Base-by-base conservation (phyloP, 2,888 invertebrate species). In the Sepioteuthis lessoniana region DNA sequence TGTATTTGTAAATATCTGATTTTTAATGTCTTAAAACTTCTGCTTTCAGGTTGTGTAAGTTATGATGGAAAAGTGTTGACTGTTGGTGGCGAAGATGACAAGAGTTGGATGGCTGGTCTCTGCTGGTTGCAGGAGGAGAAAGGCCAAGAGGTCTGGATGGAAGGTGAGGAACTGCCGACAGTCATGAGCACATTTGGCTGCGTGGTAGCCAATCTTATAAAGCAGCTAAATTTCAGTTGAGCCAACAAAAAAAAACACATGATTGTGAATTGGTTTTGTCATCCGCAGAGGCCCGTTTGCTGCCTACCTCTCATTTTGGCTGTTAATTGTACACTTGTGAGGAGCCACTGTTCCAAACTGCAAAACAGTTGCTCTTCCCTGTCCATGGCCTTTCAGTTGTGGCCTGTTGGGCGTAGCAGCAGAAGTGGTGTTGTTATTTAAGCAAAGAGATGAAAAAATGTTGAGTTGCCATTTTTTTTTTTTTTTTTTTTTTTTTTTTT, bases 161-260 rank as follows among this genome's bases (percentile, higher is more conserved):
- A 97, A 94, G 97, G 97, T 47, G 96, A 96, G 90, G 97, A 97
- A 94, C 95, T 97, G 47, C 96, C 97, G 28, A 96, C 96, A 0
- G 97, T 97, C 42, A 97, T 97, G 97, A 96, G 96, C 94, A 97
- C 97, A 8, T 97, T 97, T 94, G 97, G 96, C 55, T 97, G 96
- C 95, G 96, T 96, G 5, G 97, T 97, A 93, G 97, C 97, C n/a
- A 96, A 96, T 94, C 95, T 96, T 47, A 35, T 60, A 19, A 50
- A 93, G 16, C 93, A 55, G 16, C 35, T 93, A 7, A 93, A 37
- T 21, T 55, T 35, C 35, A 93, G 46, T 46, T 91, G 47, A 91
- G n/a, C n/a, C 76, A n/a, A n/a, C 4, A 60, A 60, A 28, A 31
- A 13, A 76, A 13, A n/a, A 8, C 13, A 10, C 4, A 10, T 10